Conservation (phyloP, 2,113 vertebrate genomes). For the Indri indri region DNA sequence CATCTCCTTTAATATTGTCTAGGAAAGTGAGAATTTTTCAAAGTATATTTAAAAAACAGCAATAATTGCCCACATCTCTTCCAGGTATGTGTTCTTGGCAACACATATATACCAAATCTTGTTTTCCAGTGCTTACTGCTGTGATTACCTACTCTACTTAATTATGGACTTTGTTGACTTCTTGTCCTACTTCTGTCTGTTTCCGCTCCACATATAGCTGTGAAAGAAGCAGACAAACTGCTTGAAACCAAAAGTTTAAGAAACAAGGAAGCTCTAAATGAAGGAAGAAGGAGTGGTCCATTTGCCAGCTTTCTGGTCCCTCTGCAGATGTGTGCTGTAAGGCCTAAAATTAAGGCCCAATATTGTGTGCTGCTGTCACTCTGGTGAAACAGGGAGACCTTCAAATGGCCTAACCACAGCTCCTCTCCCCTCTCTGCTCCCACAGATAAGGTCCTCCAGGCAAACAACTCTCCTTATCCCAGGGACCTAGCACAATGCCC, state of each 20-base stretch:
- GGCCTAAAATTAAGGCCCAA: background rate
- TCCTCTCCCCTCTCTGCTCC: background rate
- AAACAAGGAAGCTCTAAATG: background rate
- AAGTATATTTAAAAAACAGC: background rate
- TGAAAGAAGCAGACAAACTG: conserved; percentile 4
- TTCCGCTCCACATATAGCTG: background rate
- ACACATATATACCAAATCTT: background rate
- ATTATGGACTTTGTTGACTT: conserved; percentile 28
- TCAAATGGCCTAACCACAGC: background rate
- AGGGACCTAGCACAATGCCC: too few species aligned
- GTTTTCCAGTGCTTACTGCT: conserved; percentile 42
- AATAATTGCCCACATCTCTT: background rate
- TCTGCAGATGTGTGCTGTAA: background rate
- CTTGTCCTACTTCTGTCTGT: background rate
- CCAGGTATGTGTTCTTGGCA: background rate
- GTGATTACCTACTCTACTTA: conserved; percentile 19
- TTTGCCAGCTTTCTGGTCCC: background rate
- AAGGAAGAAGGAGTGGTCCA: background rate
- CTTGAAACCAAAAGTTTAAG: conserved; percentile 22
- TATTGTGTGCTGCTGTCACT: background rate
- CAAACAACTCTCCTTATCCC: background rate
- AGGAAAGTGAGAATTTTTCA: background rate
- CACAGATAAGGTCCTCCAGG: background rate
- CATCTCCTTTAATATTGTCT: background rate
- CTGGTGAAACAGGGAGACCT: background rate